Base-by-base conservation (phyloP, 2,797 vertebrate genomes). In the Trichosurus vulpecula region DNA sequence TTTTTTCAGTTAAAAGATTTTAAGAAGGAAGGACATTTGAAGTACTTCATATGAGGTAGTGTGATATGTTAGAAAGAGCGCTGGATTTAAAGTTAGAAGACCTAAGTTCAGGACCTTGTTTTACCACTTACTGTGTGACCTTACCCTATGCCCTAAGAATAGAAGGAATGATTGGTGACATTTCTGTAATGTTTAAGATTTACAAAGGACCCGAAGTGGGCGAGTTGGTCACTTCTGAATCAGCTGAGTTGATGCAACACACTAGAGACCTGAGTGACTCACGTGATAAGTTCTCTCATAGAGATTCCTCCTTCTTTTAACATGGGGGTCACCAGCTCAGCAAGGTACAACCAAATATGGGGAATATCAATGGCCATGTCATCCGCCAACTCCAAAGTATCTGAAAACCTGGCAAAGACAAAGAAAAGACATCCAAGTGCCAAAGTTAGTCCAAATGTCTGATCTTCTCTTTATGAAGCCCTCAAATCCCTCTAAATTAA, bases 301-400 rank as follows among this genome's bases (percentile, higher is more conserved):
- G 99, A 99, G 99, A 99, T 99, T 98, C 99, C 99, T 95, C 99
- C 99, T 94, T 99, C 99, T 98, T 98, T 99, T 97, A 99, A 99
- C 98, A 99, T 96, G 81, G 99, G 99, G 95, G 99, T 99, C 97
- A 99, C 99, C 97, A 99, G 98, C 98, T 99, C 99, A 51, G 99
- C 99, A 97, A 99, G 99, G 98, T 99, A 99, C 97, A 99, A 98
- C 99, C 99, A 99, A 97, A 99, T 99, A 97, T 99, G 99, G 94
- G 99, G 99, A 98, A 99, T 99, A 98, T 99, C 99, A 95, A 99
- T 99, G 96, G 99, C 99, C 99, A 99, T 99, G 97, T 99, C 99
- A 2, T 99, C 99, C 0, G 99, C 99, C 97, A 99, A 98, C 98
- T 99, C 99, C 98, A 99, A 98, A 54, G 99, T 99, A 94, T 99